Conservation (phyloP, 2,113 vertebrate species). For the Eretmochelys imbricata region DNA sequence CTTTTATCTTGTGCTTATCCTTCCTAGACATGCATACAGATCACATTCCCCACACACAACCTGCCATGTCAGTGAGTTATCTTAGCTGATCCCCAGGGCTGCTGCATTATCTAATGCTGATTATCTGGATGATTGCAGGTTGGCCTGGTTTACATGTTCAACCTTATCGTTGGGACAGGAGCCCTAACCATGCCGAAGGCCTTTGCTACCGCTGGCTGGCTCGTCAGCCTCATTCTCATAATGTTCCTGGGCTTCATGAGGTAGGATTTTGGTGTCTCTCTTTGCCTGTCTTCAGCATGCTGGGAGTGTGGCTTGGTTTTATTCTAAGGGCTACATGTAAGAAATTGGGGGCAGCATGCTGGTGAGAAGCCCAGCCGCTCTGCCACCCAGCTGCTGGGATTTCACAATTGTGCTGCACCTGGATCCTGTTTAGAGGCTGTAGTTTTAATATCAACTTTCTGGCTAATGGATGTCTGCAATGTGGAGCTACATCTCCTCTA, state of each 20-base stretch:
- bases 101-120: not conserved
- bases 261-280: conserved; percentile 70
- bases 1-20: not conserved
- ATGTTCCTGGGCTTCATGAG: conserved; percentile 95
- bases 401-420: not conserved
- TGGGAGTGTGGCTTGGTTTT: not conserved
- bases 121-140: conserved; percentile 80
- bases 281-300: not conserved
- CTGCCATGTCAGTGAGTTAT: accelerated
- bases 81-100: not conserved
- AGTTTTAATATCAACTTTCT: not conserved
- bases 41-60: not conserved
- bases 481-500: not conserved
- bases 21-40: not conserved
- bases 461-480: not conserved
- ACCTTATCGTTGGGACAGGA: conserved; percentile 96
- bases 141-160: conserved; percentile 99
- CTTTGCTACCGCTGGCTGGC: conserved; percentile 94
- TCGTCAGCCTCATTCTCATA: conserved; percentile 91
- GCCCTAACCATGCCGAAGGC: conserved; percentile 98
- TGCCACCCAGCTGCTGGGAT: not conserved
- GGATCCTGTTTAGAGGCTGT: not conserved
- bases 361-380: not conserved
- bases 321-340: not conserved
- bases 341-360: not conserved